phyloP scores from a whole-genome alignment of 2,888 invertebrate species.

The Eupelmus urozonus region DNA sequence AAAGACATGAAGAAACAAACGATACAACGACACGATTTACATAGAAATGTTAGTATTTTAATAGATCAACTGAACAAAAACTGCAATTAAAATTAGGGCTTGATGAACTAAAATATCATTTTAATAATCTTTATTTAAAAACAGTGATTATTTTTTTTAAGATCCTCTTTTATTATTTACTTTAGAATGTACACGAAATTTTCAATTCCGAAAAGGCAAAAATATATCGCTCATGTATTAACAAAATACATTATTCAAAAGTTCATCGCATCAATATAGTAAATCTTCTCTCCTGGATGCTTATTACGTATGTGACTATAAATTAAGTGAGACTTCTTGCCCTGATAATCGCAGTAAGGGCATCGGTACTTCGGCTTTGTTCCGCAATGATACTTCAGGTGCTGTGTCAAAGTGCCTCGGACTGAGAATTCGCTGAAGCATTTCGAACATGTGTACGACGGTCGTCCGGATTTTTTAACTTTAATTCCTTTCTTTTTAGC shows the following conservation, averaged over 20 bases:
- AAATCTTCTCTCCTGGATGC: conserved; percentile 5
- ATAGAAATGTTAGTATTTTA: background rate
- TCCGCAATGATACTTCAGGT: conserved; percentile 1
- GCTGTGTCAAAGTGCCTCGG: background rate
- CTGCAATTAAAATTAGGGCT: too few species aligned
- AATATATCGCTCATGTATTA: too few species aligned
- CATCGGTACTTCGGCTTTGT: background rate
- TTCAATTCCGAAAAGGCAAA: too few species aligned
- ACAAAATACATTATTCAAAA: background rate
- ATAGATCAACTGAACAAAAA: too few species aligned
- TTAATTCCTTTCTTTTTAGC: too few species aligned
- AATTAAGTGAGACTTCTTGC: background rate
- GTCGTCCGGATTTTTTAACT: too few species aligned
- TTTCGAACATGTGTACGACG: background rate
- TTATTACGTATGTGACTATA: background rate
- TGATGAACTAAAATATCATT: too few species aligned
- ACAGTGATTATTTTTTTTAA: too few species aligned
- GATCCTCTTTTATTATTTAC: too few species aligned
- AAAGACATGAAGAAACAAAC: background rate
- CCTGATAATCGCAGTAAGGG: background rate
- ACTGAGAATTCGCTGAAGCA: background rate
- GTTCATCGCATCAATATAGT: conserved; percentile 8
- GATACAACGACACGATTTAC: background rate
- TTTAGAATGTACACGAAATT: too few species aligned
- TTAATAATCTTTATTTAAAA: too few species aligned